Evolutionary conservation across 2,797 vertebrate genomes (phyloP).

Genomic region (Choloepus didactylus): DNA sequence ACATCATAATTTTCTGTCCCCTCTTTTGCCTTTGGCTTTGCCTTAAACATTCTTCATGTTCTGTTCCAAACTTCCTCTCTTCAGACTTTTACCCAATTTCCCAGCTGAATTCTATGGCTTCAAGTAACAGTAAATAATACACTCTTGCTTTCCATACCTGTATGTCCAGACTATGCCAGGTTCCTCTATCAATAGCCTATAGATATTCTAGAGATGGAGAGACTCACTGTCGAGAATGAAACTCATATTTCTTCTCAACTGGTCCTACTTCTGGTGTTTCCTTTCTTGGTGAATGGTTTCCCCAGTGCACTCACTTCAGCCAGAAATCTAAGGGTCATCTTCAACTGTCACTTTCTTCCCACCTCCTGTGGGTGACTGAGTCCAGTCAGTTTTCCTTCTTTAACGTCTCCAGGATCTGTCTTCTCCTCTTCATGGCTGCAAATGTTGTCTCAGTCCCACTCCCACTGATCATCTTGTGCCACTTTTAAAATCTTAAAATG

Average conservation of each 20-base stretch:
- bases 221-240: background rate
- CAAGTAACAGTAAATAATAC: background rate
- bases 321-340: background rate
- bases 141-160: background rate
- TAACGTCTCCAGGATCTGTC: background rate
- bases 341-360: background rate
- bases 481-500: background rate
- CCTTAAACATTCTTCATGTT: background rate
- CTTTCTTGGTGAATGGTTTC: background rate
- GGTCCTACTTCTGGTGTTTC: background rate
- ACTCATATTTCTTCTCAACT: background rate
- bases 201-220: background rate
- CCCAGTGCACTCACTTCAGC: background rate
- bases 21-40: background rate
- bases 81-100: background rate
- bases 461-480: background rate
- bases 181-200: background rate
- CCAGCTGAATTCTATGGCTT: background rate
- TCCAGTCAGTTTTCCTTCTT: background rate
- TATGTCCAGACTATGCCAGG: background rate
- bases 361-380: background rate
- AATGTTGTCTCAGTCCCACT: background rate
- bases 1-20: background rate
- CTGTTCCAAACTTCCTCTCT: background rate
- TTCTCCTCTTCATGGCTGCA: background rate